Evolutionary conservation across 2,797 vertebrate genomes (phyloP), one percentile per base, ranked within the genome.

Genomic region (Uromys caudimaculatus): DNA sequence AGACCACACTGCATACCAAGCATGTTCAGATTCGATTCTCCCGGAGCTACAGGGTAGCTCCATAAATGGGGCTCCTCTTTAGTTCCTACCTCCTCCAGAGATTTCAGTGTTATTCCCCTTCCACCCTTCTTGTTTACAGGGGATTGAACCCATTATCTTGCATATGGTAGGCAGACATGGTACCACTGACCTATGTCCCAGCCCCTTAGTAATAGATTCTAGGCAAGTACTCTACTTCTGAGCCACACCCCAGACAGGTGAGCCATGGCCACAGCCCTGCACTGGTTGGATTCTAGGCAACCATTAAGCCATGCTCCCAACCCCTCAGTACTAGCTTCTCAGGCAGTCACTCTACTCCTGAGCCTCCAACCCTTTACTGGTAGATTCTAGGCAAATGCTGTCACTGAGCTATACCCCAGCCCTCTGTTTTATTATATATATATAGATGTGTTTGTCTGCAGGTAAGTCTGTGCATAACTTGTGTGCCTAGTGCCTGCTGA

Each of bases 1-100:
- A n/a, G 4, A 23, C 17, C 32, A 44, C 52, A 50, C 3, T 8
- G 1, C 0, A 1, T 13, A 64, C 58, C 75, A n/a, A 7, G 4
- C 27, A 1, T 14, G 69, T 47, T n/a, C 62, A 71, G 27, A 83
- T 44, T 38, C 23, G 54, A 47, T n/a, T 41, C 47, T 84, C 4
- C 10, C 3, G 35, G 50, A n/a, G 50, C 19, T 11, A 35, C 32
- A 3, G 3, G 44, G 73, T 3, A 60, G 54, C 60, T 52, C 41
- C 19, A 23, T 77, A 50, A 81, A 62, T 87, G 67, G 71, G 50
- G 38, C 35, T 27, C 4, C 17, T 52, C 6, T 44, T 29, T 4
- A 21, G 12, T 56, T 76, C 62, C 47, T 87, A 79, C 24, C 38
- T 90, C 11, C 27, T 21, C 12, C 47, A 38, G 58, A n/a, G 44